Base-by-base conservation (phyloP, 2,797 vertebrate genomes). In the Hyperoplus immaculatus region DNA sequence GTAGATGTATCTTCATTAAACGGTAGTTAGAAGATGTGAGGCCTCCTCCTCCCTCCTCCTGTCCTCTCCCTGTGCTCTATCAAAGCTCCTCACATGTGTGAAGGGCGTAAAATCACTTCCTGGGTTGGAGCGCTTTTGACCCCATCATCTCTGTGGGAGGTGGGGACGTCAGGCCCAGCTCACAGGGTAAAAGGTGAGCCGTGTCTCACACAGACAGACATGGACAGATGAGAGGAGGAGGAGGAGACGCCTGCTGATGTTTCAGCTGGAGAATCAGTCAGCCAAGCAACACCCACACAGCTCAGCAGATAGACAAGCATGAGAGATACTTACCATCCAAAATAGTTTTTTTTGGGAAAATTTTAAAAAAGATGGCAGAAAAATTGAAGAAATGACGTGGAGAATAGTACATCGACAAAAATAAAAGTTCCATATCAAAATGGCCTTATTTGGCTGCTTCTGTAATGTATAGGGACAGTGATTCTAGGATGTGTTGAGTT, bases 211-310 rank as follows among this genome's bases (percentile, higher is more conserved):
- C 61, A 87, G 83, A 89, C 72, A 68, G 75, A 82, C 77, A 46
- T 9, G 51, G 80, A 90, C 85, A 90, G 82, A 89, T 86, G 88
- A 89, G 81, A 77, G 36, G 66, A 65, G 70, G 47, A 45, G 21
- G 66, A 69, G 58, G 50, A 75, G 45, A 54, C 43, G 68, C 81
- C 15, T 69, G 83, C 85, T 39, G 45, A 29, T 29, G 50, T 47
- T 69, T 87, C 91, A 92, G 87, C 78, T 91, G 90, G 89, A 82
- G 88, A 90, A 90, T 71, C 51, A 82, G 84, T 90, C 88, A 89
- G 71, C 66, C 29, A 66, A 49, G 49, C 51, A 65, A 18, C 58
- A 72, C 46, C 0, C 8, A 38, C 8, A 38, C 69, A 80, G 55
- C 69, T 65, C 50, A 72, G 10, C 11, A 67, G 21, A 53, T 4